Base-by-base conservation (phyloP, 2,888 invertebrate genomes). In the Ditula angustiorana region DNA sequence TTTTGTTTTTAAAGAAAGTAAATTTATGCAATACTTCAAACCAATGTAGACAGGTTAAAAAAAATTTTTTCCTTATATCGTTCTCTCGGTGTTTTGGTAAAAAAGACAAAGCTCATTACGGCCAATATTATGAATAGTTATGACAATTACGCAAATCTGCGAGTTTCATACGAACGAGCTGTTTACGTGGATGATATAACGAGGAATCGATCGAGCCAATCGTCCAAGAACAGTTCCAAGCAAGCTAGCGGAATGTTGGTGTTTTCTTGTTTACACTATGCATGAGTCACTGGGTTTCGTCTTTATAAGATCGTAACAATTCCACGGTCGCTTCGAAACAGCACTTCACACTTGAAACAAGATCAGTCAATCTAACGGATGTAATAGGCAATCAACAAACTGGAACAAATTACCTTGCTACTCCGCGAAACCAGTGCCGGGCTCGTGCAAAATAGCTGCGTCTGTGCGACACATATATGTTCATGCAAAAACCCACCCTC, bases 231-330 rank as follows among this genome's bases (percentile, higher is more conserved):
- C 7, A 23, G 11, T 35, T 53, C 52, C 35, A 13, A 33, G 50
- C 33, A 21, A 53, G n/a, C 35, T 21, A 2, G 13, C n/a, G 53
- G 35, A 53, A 35, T 35, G 35, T 35, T 53, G 13, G 53, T 35
- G 16, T 53, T 53, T 52, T 53, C 35, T 35, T 53, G 16, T 35
- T 35, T 35, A 53, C 33, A 41, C 21, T 11, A 0, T 2, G 23
- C 13, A 23, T 23, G 53, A 53, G 35, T 53, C 53, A 53, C 19
- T 35, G 7, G 33, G 7, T n/a, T n/a, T n/a, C n/a, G n/a, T n/a
- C 33, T 33, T 23, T 5, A 16, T 28, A n/a, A 33, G 52, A n/a
- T 33, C 30, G 23, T 53, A 52, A 49, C 46, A 26, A 16, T 13
- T 8, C 10, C 10, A 19, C 19, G 2, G 30, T 19, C 49, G 10